Evolutionary conservation across 2,888 invertebrate genomes (phyloP).

Genomic region (Didymodactylos carnosus): DNA sequence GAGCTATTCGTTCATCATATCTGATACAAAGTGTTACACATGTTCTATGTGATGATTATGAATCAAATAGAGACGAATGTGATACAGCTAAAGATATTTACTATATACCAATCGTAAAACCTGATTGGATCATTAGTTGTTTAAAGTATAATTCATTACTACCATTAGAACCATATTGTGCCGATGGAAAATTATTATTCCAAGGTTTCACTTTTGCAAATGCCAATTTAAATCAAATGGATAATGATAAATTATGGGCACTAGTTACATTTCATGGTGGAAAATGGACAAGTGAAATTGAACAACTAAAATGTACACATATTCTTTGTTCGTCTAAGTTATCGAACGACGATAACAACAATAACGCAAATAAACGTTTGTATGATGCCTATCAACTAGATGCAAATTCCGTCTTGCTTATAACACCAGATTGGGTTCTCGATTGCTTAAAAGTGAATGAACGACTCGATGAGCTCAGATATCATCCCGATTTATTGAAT

Average conservation of each 20-base stretch:
- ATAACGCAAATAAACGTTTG: not conserved
- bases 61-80: conserved; percentile 42
- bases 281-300: conserved; percentile 50
- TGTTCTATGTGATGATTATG: conserved; percentile 62
- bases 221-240: conserved; percentile 34
- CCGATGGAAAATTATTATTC: not conserved
- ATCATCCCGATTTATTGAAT: conserved; percentile 57
- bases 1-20: conserved; percentile 67
- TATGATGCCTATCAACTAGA: conserved; percentile 40
- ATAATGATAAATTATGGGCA: conserved; percentile 58
- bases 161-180: not conserved
- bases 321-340: conserved; percentile 53
- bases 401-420: conserved; percentile 45
- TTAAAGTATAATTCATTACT: conserved; percentile 1
- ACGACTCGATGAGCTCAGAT: conserved; percentile 48
- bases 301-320: conserved; percentile 53
- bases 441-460: conserved; percentile 52
- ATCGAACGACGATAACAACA: conserved; percentile 37
- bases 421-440: conserved; percentile 76
- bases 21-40: conserved; percentile 77
- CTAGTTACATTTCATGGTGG: conserved; percentile 71
- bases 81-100: conserved; percentile 75
- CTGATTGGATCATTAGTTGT: conserved; percentile 19
- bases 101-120: conserved; percentile 66
- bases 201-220: conserved; percentile 23